phyloP scores from a whole-genome alignment of 2,797 vertebrate genomes.

The Parauchenoglanis punctatus region DNA sequence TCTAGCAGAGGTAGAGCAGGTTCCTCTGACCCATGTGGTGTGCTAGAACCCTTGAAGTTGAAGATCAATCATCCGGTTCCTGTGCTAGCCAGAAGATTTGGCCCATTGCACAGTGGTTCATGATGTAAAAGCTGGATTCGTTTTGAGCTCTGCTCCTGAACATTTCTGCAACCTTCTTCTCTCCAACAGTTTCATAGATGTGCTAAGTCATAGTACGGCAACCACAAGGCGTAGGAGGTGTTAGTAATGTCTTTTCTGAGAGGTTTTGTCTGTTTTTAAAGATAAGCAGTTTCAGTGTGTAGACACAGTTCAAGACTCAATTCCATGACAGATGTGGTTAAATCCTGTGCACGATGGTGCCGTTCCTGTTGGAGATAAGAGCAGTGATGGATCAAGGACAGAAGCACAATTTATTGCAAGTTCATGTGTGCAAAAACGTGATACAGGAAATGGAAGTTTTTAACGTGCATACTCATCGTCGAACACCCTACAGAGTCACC shows the following conservation, averaged over 20 bases:
- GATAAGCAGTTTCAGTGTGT: constrained; percentile 12
- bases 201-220: neutral
- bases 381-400: constrained; percentile 3
- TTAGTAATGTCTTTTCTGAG: neutral
- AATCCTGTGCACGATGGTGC: too few relatives aligned
- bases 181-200: constrained; percentile 16
- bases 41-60: constrained; percentile 30
- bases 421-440: too few relatives aligned
- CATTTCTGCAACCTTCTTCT: neutral
- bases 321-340: constrained; percentile 12
- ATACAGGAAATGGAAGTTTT: neutral
- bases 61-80: neutral
- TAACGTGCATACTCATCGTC: constrained; percentile 4
- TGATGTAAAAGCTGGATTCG: neutral
- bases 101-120: neutral
- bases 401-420: neutral
- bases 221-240: neutral
- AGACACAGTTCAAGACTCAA: constrained; percentile 7
- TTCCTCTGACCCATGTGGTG: constrained; percentile 19
- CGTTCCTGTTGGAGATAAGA: constrained; percentile 24
- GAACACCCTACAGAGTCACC: constrained; percentile 1
- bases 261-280: constrained; percentile 5
- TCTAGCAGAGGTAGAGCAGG: constrained; percentile 52
- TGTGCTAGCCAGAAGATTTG: neutral
- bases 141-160: neutral